A percentile compares a stretch with the other conserved stretches of the same genome.
phyloP scores from a whole-genome alignment of 2,888 invertebrate genomes.

The Diadegma fenestrale region DNA sequence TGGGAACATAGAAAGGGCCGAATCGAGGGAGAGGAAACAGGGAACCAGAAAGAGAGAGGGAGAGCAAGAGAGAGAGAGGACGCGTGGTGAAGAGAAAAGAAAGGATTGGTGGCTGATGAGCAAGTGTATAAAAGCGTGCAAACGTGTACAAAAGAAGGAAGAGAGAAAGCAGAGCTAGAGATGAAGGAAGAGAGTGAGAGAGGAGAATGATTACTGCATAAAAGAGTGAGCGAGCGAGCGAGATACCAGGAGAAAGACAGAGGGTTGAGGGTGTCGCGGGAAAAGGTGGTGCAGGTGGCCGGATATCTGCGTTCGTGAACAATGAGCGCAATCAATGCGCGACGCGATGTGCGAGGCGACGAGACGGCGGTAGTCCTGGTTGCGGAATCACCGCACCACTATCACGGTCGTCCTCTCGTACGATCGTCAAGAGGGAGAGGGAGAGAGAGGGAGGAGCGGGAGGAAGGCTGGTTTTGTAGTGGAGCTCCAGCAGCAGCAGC shows the following conservation, averaged over 20 bases:
- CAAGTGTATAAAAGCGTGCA: conserved; percentile 15
- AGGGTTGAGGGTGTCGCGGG: conserved; percentile 31
- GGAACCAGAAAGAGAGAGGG: background rate
- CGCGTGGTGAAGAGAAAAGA: conserved; percentile 19
- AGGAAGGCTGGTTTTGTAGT: background rate
- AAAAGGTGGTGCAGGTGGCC: conserved; percentile 71
- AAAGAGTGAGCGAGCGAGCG: conserved; percentile 2
- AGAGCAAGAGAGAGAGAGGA: background rate
- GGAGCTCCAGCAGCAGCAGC: conserved; percentile 22
- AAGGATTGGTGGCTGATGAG: conserved; percentile 24
- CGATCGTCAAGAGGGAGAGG: background rate
- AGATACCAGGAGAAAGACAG: background rate
- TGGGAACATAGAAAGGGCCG: background rate
- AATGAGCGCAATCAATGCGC: conserved; percentile 83
- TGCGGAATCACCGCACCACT: conserved; percentile 47
- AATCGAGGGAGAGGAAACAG: conserved; percentile 11
- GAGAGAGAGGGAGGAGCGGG: background rate
- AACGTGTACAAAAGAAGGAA: background rate
- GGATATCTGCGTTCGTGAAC: conserved; percentile 78
- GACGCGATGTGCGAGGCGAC: conserved; percentile 57
- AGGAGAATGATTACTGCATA: background rate
- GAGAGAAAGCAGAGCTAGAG: background rate
- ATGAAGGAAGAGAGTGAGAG: background rate
- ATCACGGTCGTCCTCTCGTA: conserved; percentile 13
- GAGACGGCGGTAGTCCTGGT: conserved; percentile 47